phyloP scores from a whole-genome alignment of 2,797 vertebrate genomes.

The Rousettus madagascariensis region DNA sequence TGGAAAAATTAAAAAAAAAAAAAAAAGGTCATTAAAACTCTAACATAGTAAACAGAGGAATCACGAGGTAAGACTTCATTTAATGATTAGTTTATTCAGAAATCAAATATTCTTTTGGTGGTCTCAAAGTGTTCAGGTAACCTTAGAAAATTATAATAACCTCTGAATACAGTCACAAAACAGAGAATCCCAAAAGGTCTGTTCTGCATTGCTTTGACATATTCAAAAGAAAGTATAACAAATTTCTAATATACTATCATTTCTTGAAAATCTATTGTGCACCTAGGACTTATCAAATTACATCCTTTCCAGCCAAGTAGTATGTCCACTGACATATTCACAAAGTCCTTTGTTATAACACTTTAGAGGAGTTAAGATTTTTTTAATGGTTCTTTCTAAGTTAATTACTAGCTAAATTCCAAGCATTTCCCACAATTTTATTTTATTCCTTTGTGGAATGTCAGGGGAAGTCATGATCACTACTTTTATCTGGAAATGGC shows the following conservation, averaged over 20 bases:
- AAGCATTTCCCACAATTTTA: slow-evolving; percentile 44
- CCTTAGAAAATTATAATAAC: background rate
- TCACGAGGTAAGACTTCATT: background rate
- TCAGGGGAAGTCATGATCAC: background rate
- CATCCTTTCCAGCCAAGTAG: background rate
- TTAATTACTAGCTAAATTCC: slow-evolving; percentile 37
- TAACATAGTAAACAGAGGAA: background rate
- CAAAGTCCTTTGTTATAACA: slow-evolving; percentile 34
- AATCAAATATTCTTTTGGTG: background rate
- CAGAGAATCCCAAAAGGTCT: background rate
- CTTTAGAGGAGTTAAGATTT: background rate
- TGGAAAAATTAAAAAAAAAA: background rate
- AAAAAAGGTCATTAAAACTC: background rate
- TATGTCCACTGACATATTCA: background rate
- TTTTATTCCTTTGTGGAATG: slow-evolving; percentile 42
- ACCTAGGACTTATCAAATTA: background rate
- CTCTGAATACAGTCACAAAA: background rate
- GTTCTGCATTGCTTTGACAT: background rate
- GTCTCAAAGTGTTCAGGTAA: background rate
- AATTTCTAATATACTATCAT: slow-evolving; percentile 20
- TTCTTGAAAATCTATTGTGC: background rate
- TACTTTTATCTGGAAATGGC: slow-evolving; percentile 41
- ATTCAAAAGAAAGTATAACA: slow-evolving; percentile 22
- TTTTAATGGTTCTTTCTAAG: slow-evolving; percentile 36
- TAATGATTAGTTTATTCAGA: background rate